Evolutionary conservation across 2,113 vertebrate species (phyloP), one percentile per base, ranked within the genome.

Genomic region (Amblyopsis rosae): DNA sequence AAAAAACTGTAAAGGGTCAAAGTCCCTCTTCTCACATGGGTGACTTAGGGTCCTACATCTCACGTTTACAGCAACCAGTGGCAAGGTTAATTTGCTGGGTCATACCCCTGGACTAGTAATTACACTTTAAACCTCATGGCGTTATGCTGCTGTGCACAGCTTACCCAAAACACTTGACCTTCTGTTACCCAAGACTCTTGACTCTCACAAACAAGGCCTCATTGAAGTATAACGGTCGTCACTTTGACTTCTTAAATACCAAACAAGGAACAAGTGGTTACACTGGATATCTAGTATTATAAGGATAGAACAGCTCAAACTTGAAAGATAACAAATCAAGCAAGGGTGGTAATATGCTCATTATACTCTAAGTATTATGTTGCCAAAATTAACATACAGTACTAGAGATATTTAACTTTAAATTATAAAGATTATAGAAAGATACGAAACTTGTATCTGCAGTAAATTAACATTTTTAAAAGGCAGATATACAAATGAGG

Each of bases 11-110:
- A 41, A 41, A 65, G 67, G 62, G 47, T 46, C 5, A 50, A n/a
- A 67, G 56, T 66, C 79, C 74, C 70, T 9, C 62, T 26, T 17
- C 53, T 72, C 55, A 77, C 71, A 68, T 67, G 45, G 16, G 69
- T 56, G 60, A 69, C 60, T 73, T 0, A 68, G 58, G 51, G 66
- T 26, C 35, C 62, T 72, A 72, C 55, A 78, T 53, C 55, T 75
- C 53, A 79, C 60, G 47, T 84, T 87, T 78, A 81, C 35, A 53
- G 75, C 79, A 71, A 74, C 69, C 54, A 55, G 67, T 76, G 82
- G 46, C 82, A 69, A 65, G 77, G 85, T 82, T 85, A 86, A 81
- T 66, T 82, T 73, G 83, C 62, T 70, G 65, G 72, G 72, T 75
- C 79, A 77, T 64, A 79, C 69, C 72, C 48, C 76, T 73, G 71